Percentiles rank a stretch among this genome's conserved stretches.
phyloP scores from a whole-genome alignment of 2,797 vertebrate species.

The Potorous gilbertii region DNA sequence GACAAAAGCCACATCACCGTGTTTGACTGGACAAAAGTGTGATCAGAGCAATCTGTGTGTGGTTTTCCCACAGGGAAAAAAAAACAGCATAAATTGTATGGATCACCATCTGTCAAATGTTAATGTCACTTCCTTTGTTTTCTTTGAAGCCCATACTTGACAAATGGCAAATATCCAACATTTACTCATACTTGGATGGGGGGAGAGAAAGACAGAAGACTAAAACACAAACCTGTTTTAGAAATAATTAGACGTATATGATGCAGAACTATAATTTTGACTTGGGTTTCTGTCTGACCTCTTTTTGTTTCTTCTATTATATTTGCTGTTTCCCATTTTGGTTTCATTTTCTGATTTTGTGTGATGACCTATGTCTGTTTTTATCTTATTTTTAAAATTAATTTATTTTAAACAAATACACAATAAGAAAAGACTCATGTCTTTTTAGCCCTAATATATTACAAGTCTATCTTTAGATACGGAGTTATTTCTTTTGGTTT shows the following conservation, averaged over 20 bases:
- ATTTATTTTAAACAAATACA: too few relatives aligned
- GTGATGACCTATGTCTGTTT: conserved; percentile 22
- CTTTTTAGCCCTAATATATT: conserved; percentile 28
- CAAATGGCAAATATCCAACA: conserved; percentile 43
- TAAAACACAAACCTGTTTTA: conserved; percentile 46
- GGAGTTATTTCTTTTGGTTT: neutral
- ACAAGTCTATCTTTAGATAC: neutral
- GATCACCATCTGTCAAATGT: conserved; percentile 30
- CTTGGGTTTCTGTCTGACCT: neutral
- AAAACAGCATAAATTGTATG: conserved; percentile 6
- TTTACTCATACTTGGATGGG: conserved; percentile 43
- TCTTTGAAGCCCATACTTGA: conserved; percentile 32
- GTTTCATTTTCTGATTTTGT: conserved; percentile 33
- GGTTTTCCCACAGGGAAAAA: neutral
- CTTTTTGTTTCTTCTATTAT: conserved; percentile 41
- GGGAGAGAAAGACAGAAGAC: neutral
- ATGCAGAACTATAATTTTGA: conserved; percentile 54
- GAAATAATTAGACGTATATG: conserved; percentile 34
- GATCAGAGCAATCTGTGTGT: neutral
- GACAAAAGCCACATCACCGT: neutral
- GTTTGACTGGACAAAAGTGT: conserved; percentile 1
- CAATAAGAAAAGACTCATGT: neutral
- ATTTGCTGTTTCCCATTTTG: neutral
- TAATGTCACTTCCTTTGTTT: conserved; percentile 46
- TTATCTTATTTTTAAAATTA: too few relatives aligned